Conservation (phyloP, 1,140 invertebrate species). For the Oppia nitens region DNA sequence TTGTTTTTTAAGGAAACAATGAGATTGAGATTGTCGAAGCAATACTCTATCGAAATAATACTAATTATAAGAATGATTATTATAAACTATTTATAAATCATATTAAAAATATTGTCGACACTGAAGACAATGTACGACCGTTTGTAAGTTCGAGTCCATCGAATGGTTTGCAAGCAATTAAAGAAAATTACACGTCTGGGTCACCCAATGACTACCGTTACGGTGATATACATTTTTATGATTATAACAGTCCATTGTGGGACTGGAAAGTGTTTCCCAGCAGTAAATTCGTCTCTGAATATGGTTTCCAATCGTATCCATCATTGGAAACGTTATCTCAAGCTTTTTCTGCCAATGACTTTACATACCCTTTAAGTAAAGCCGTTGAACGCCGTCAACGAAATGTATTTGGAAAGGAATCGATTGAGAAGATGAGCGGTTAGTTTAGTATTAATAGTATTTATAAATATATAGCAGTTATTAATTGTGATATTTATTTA, state of each 20-base stretch:
- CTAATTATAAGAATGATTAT: slow-evolving; percentile 54
- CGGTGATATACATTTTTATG: slow-evolving; percentile 47
- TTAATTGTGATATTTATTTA: too few species aligned
- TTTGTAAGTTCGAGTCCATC: slow-evolving; percentile 78
- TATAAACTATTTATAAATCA: slow-evolving; percentile 62
- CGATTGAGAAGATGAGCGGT: slow-evolving; percentile 16
- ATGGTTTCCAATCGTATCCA: slow-evolving; percentile 76
- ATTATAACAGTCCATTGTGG: slow-evolving; percentile 62
- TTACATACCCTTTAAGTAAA: slow-evolving; percentile 37
- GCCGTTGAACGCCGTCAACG: slow-evolving; percentile 63
- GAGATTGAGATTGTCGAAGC: slow-evolving; percentile 31
- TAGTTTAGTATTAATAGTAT: slow-evolving; percentile 21
- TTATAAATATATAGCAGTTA: too few species aligned
- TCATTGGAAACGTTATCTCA: slow-evolving; percentile 41
- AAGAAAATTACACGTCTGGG: slow-evolving; percentile 51
- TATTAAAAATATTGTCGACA: slow-evolving; percentile 45
- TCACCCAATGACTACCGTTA: slow-evolving; percentile 60
- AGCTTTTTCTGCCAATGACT: slow-evolving; percentile 39
- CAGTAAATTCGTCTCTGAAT: too few species aligned
- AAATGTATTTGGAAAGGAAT: slow-evolving; percentile 41
- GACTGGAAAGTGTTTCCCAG: slow-evolving; percentile 50
- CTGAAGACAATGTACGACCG: slow-evolving; percentile 42
- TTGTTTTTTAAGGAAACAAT: too few species aligned
- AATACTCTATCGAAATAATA: slow-evolving; percentile 22
- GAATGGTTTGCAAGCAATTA: slow-evolving; percentile 59